A percentile compares a stretch with the other conserved stretches of the same genome.
These are phyloP conservation scores for Micrasema minimum DNA, from an alignment of 1,140 invertebrate genomes.

Conservation along the genomic window DNA sequence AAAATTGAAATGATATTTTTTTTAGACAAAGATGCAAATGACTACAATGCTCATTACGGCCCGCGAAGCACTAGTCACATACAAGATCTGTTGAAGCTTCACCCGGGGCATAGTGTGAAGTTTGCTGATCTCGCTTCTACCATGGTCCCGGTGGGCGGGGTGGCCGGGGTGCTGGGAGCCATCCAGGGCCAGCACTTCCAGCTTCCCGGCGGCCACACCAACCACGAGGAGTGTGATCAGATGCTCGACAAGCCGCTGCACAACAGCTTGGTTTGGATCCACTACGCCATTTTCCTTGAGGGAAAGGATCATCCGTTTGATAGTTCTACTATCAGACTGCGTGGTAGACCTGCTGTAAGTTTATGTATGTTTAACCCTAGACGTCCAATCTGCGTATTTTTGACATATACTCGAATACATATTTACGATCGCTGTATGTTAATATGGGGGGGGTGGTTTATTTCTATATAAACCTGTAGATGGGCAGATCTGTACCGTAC, in stretches of 20 bases:
- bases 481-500: no score
- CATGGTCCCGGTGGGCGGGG: constrained; percentile 1
- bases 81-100: constrained; percentile 10
- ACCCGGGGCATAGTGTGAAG: constrained; percentile 3
- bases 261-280: constrained; percentile 10
- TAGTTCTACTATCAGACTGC: neutral
- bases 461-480: no score
- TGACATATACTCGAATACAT: neutral
- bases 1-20: no score
- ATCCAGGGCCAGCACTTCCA: constrained; percentile 2
- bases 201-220: neutral
- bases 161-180: constrained; percentile 13
- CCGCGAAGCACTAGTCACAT: no score
- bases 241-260: neutral
- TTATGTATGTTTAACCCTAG: neutral
- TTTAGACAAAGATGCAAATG: no score
- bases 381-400: neutral
- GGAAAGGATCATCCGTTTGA: constrained; percentile 12
- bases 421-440: neutral
- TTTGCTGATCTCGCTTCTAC: neutral
- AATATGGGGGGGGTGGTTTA: neutral
- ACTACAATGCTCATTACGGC: no score
- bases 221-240: neutral
- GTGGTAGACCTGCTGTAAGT: constrained; percentile 9
- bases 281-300: constrained; percentile 18